These are phyloP conservation scores for Parazoanthus darwini DNA, from an alignment of 92 coral and sea anemone genomes.

Conservation along the genomic window DNA sequence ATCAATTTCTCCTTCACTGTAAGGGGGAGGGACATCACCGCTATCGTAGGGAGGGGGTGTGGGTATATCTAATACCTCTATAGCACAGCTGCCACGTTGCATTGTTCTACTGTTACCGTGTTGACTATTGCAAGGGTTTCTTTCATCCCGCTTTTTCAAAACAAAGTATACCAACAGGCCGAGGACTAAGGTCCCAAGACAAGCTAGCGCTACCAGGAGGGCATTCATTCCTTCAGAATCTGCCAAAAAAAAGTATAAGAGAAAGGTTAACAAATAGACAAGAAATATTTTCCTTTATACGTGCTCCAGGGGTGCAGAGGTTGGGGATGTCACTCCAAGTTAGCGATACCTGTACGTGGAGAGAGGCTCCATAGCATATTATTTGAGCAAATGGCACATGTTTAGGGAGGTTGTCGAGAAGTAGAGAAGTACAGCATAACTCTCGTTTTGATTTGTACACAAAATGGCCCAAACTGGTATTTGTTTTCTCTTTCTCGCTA, in stretches of 20 bases:
- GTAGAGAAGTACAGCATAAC: no score
- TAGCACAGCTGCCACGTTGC: not conserved
- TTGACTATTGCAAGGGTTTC: not conserved
- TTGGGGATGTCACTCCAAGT: no score
- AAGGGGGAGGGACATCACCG: slow-evolving; percentile 36
- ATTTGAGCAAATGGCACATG: no score
- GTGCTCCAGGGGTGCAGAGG: not conserved
- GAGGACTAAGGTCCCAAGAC: slow-evolving; percentile 29
- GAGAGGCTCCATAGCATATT: no score
- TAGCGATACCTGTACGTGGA: no score
- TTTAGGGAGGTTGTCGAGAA: no score
- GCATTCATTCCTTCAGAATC: slow-evolving; percentile 3
- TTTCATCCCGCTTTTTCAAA: slow-evolving; percentile 9
- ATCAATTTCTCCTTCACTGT: slow-evolving; percentile 19
- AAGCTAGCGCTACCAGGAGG: slow-evolving; percentile 6
- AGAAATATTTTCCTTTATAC: no score
- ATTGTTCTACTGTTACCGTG: not conserved
- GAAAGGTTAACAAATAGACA: not conserved
- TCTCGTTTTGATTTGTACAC: no score
- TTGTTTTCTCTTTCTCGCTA: no score
- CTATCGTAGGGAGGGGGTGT: slow-evolving; percentile 28
- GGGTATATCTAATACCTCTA: slow-evolving; percentile 18
- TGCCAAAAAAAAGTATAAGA: not conserved
- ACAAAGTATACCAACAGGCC: slow-evolving; percentile 28
- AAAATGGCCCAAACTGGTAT: no score